A percentile compares a stretch with the other conserved stretches of the same genome.
Conservation (phyloP, 2,797 vertebrate species). For the Acipenser ruthenus region DNA sequence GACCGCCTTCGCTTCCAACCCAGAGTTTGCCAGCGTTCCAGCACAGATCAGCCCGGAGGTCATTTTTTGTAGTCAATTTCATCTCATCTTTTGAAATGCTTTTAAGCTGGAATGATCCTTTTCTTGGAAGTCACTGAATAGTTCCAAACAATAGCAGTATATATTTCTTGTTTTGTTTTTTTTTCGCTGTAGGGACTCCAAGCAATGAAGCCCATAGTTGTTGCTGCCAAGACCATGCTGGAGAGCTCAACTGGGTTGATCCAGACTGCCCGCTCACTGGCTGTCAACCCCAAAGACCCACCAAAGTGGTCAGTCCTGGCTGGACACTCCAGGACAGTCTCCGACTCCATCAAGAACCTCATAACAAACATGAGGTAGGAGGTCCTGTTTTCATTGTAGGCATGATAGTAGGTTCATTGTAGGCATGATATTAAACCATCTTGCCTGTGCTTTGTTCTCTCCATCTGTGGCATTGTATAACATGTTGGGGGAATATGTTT, state of each 20-base stretch:
- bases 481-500: neutral
- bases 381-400: neutral
- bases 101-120: neutral
- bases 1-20: constrained; percentile 91
- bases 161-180: neutral
- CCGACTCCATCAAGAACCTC: constrained; percentile 96
- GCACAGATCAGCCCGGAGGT: constrained; percentile 96
- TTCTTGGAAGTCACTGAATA: too few relatives aligned
- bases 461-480: neutral
- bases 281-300: constrained; percentile 93
- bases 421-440: neutral
- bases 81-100: neutral
- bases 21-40: constrained; percentile 89
- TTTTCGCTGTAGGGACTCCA: constrained; percentile 65
- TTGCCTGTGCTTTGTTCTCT: neutral
- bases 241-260: constrained; percentile 93
- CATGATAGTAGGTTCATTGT: neutral
- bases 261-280: constrained; percentile 87
- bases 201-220: constrained; percentile 90
- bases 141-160: neutral
- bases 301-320: constrained; percentile 94
- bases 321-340: constrained; percentile 88
- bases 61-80: neutral
- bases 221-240: constrained; percentile 87
- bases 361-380: constrained; percentile 95